Evolutionary conservation across 2,888 invertebrate genomes (phyloP).

Genomic region (Cerceris ruficornis): DNA sequence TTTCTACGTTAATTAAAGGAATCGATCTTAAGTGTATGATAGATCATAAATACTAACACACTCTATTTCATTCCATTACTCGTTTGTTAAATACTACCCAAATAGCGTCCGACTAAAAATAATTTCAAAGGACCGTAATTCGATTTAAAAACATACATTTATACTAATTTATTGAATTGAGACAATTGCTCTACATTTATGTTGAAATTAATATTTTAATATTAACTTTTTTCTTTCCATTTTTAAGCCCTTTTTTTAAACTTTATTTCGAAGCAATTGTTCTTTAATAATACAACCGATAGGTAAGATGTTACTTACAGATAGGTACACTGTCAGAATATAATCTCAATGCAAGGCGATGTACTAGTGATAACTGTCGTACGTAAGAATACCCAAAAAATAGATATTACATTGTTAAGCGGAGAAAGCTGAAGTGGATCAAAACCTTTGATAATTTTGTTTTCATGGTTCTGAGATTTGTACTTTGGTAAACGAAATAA

Average conservation of each 20-base stretch:
- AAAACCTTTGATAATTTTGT: constrained; percentile 52
- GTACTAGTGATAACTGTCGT: constrained; percentile 53
- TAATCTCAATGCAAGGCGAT: constrained; percentile 61
- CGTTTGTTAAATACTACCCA: constrained; percentile 33
- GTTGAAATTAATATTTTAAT: background rate
- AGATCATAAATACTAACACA: constrained; percentile 48
- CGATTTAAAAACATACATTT: constrained; percentile 5
- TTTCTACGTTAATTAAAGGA: constrained; percentile 37
- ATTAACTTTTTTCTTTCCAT: background rate
- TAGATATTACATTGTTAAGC: constrained; percentile 39
- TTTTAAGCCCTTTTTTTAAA: background rate
- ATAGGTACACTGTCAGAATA: constrained; percentile 21
- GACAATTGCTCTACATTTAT: background rate
- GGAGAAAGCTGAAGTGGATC: constrained; percentile 44
- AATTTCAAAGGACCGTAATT: background rate
- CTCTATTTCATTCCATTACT: constrained; percentile 57
- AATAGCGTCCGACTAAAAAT: background rate
- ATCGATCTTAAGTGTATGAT: constrained; percentile 33
- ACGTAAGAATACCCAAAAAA: constrained; percentile 35
- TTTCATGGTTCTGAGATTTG: constrained; percentile 60
- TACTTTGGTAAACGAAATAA: constrained; percentile 61
- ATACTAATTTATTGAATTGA: constrained; percentile 23
- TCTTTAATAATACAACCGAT: background rate
- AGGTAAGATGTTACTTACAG: background rate
- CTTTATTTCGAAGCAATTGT: background rate